Evolutionary conservation across 2,888 invertebrate genomes (phyloP).

Genomic region (Uloborus plumipes): DNA sequence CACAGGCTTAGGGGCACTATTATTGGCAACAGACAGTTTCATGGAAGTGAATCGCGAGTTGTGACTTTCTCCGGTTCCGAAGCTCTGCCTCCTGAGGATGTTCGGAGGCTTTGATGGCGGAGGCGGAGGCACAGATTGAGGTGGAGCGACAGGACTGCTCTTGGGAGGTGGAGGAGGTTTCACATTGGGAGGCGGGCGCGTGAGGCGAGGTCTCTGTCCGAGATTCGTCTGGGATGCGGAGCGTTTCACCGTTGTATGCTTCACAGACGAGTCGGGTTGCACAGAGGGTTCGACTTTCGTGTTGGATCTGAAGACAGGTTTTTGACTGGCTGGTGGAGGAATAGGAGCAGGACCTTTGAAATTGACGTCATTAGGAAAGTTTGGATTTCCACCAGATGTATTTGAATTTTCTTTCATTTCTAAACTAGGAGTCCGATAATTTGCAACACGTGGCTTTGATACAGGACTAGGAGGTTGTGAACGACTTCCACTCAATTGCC

Average conservation of each 20-base stretch:
- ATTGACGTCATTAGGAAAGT: constrained; percentile 70
- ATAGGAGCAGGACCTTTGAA: constrained; percentile 86
- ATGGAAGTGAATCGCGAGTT: constrained; percentile 43
- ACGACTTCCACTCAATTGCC: constrained; percentile 50
- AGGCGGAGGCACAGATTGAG: constrained; percentile 56
- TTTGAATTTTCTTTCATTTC: neutral
- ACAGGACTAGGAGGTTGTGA: constrained; percentile 64
- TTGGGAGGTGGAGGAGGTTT: constrained; percentile 79
- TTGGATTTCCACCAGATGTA: constrained; percentile 25
- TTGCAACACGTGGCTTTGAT: constrained; percentile 33
- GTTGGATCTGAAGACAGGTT: constrained; percentile 73
- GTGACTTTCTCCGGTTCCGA: constrained; percentile 66
- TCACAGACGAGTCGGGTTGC: neutral
- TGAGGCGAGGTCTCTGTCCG: constrained; percentile 41
- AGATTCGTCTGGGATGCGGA: constrained; percentile 54
- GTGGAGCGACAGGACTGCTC: constrained; percentile 71
- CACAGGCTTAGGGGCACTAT: constrained; percentile 19
- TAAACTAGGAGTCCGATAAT: constrained; percentile 19
- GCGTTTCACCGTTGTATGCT: constrained; percentile 37
- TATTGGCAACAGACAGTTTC: constrained; percentile 40
- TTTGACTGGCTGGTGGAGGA: constrained; percentile 79
- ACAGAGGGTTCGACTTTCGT: constrained; percentile 11
- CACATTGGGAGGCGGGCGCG: constrained; percentile 68
- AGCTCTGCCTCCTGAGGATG: constrained; percentile 65
- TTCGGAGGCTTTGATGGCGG: constrained; percentile 66